Base-by-base conservation (phyloP, 2,888 invertebrate species). In the Apamea sordens region DNA sequence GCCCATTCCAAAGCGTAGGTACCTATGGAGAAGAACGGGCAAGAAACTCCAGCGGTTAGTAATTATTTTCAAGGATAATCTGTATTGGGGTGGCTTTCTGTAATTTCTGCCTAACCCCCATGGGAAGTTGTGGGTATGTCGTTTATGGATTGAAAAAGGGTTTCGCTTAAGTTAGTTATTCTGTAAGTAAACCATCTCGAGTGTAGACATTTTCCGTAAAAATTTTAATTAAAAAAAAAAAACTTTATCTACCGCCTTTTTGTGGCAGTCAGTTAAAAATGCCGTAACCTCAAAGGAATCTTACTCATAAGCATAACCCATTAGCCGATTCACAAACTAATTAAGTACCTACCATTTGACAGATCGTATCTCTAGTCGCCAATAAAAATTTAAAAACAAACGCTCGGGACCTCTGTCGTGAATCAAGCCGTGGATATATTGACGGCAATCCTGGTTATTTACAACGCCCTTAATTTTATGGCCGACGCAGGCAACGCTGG, bases 381-480 rank as follows among this genome's bases (percentile, higher is more conserved):
- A 90, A 86, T 89, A 90, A 89, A 88, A 84, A 72, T 77, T 85
- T 87, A 86, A 88, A 87, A 88, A 86, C 88, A 90, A 85, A 89
- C 82, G 85, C 63, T 63, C 56, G 61, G 77, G 77, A 69, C 84
- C 76, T 68, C 72, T 82, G 88, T 83, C 89, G 87, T 92, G 92
- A 92, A 92, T 93, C 92, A 91, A 91, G 86, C 87, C 80, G 84
- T 88, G 88, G 90, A 92, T 94, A 94, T 94, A 94, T 93, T 92
- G 93, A 90, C 91, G 88, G 93, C 94, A 93, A 94, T 94, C 92
- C 89, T 84, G 86, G 84, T 95, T 92, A 94, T 93, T 93, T 93
- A 93, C 93, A 91, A 86, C 93, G 83, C 92, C 90, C 91, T 87
- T 82, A 85, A 83, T 83, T 89, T 89, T 89, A 89, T 82, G 59